Base-by-base conservation (phyloP, 2,113 vertebrate genomes). In the Cyprinodon variegatus region DNA sequence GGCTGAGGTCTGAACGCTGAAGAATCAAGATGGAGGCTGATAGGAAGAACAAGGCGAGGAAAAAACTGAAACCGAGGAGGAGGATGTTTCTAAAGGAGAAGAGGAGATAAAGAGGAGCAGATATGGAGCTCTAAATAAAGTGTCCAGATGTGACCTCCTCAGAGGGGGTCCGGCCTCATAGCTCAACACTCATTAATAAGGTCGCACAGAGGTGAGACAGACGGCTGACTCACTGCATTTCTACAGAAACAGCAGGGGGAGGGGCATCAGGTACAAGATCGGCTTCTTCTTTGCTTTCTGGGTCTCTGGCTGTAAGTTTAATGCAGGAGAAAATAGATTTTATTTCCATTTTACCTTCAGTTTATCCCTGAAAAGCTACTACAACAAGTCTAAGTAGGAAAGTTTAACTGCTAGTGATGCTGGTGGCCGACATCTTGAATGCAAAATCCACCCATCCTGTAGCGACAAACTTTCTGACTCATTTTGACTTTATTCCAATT, bases 171-270 rank as follows among this genome's bases (percentile, higher is more conserved):
- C 82, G 17, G 83, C 87, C 88, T 89, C 82, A 65, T 85, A 86
- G 88, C 87, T 86, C 85, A 89, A 88, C 90, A 87, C 90, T 91
- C 90, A 92, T 92, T 91, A 92, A 91, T 88, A 91, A 91, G 90
- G 91, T 91, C 89, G 79, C 81, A 20, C 84, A 76, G 84, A 91
- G 91, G 88, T 88, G 84, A 90, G 86, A 90, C 86, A 88, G 88
- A 85, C 88, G 90, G 90, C 88, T 88, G 85, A 92, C 86, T 91
- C 89, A 79, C 80, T 86, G 77, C 87, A 84, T 87, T 83, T 90
- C 78, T 61, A 77, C 81, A 60, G 63, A 80, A 86, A 83, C 77
- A 88, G 81, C 77, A 72, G 81, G 41, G 81, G 53, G 79, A 50
- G 72, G 74, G 83, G 53, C 75, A 84, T 62, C 82, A 85, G 80